These are phyloP conservation scores for Cairina moschata DNA, from an alignment of 2,113 vertebrate species.

Conservation along the genomic window DNA sequence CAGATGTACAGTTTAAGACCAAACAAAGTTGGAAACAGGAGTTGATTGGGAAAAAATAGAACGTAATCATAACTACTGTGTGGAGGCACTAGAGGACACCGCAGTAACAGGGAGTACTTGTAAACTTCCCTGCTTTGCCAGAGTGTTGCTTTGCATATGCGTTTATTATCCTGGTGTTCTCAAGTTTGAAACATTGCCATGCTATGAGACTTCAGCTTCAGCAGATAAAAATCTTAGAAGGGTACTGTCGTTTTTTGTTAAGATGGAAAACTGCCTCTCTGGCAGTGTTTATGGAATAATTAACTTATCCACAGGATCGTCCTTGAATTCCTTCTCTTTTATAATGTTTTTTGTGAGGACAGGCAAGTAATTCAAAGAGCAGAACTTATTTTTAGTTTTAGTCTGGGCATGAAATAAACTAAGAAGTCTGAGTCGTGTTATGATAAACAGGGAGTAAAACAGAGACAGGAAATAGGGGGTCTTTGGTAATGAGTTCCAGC, in stretches of 20 bases:
- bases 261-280: conserved; percentile 23
- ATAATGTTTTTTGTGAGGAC: conserved; percentile 66
- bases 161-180: not conserved
- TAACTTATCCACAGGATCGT: not conserved
- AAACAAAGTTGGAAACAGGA: not conserved
- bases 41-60: not conserved
- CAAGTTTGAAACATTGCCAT: conserved; percentile 20
- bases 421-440: conserved; percentile 72
- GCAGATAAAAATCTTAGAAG: not conserved
- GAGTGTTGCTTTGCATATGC: not conserved
- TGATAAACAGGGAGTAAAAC: conserved; percentile 71
- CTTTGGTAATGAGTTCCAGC: conserved; percentile 85
- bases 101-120: not conserved
- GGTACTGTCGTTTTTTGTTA: conserved; percentile 1
- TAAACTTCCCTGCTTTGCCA: not conserved
- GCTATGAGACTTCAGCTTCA: not conserved
- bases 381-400: conserved; percentile 79
- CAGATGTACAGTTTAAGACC: not conserved
- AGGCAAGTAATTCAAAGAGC: conserved; percentile 68
- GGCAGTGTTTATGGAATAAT: conserved; percentile 15
- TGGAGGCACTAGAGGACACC: conserved; percentile 57
- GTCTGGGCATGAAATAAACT: conserved; percentile 78
- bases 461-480: conserved; percentile 84
- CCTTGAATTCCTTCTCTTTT: conserved; percentile 30
- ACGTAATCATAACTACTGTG: not conserved